These are phyloP conservation scores for Xiphorhynchus elegans DNA, from an alignment of 2,113 vertebrate species.

Conservation along the genomic window DNA sequence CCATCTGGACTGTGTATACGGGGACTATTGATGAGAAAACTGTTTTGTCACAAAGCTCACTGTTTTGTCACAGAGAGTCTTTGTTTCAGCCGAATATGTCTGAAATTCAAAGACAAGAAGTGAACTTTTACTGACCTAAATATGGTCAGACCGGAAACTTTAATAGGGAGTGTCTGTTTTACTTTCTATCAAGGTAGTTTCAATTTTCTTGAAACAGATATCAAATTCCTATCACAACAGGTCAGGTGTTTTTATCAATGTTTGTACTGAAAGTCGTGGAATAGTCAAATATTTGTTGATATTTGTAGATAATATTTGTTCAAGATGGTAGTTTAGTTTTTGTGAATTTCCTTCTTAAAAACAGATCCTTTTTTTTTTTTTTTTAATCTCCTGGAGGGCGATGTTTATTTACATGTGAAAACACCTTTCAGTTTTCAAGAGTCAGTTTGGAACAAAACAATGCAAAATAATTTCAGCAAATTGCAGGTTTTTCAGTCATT, in stretches of 20 bases:
- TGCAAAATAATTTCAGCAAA: not conserved
- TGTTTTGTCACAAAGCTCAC: not conserved
- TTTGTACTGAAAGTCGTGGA: not conserved
- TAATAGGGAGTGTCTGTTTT: not conserved
- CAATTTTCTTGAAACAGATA: not conserved
- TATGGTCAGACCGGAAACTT: not conserved
- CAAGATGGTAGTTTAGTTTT: not conserved
- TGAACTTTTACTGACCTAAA: not conserved
- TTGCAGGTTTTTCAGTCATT: not conserved
- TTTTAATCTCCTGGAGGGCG: not conserved
- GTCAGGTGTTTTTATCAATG: not conserved
- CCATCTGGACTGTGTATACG: not conserved
- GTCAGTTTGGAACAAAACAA: not conserved
- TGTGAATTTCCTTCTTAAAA: not conserved
- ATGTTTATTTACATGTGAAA: not conserved
- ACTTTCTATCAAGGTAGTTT: not conserved
- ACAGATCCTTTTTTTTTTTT: not conserved
- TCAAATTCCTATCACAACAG: not conserved
- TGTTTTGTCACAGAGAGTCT: not conserved
- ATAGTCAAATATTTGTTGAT: too few relatives aligned
- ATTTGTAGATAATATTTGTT: not conserved
- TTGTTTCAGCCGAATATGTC: not conserved
- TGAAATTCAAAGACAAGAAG: not conserved
- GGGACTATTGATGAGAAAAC: not conserved
- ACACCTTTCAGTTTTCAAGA: not conserved